phyloP scores from a whole-genome alignment of 2,888 invertebrate species.

The Baccha elongata region DNA sequence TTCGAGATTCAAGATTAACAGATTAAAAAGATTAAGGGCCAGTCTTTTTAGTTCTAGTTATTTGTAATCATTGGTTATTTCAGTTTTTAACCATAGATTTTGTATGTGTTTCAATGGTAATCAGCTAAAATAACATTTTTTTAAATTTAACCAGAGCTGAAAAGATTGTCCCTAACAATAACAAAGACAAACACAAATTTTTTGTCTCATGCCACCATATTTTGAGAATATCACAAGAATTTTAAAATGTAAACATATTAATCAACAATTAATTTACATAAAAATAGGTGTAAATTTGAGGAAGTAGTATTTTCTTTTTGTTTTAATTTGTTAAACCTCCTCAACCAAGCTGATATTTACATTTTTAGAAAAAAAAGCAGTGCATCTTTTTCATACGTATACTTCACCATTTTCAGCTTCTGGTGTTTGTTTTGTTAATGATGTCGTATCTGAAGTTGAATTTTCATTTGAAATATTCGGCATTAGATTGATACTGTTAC shows the following conservation, averaged over 20 bases:
- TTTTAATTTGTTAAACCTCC: background rate
- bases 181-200: constrained; percentile 35
- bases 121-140: too few species aligned
- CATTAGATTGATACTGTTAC: constrained; percentile 39
- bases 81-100: too few species aligned
- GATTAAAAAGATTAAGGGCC: constrained; percentile 20
- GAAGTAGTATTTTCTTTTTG: too few species aligned
- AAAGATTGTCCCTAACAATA: too few species aligned
- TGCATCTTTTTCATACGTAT: constrained; percentile 77
- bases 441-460: constrained; percentile 80
- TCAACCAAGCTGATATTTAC: constrained; percentile 25
- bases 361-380: constrained; percentile 21
- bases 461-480: constrained; percentile 57
- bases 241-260: constrained; percentile 52
- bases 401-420: constrained; percentile 81
- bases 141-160: too few species aligned
- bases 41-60: too few species aligned
- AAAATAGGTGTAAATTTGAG: constrained; percentile 1
- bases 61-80: too few species aligned
- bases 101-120: too few species aligned
- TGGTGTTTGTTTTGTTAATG: constrained; percentile 80
- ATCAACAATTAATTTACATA: constrained; percentile 14
- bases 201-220: constrained; percentile 34
- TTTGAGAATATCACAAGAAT: constrained; percentile 66
- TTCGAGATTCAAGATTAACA: constrained; percentile 57